Base-by-base conservation (phyloP, 2,888 invertebrate species). In the Elysia crispata region DNA sequence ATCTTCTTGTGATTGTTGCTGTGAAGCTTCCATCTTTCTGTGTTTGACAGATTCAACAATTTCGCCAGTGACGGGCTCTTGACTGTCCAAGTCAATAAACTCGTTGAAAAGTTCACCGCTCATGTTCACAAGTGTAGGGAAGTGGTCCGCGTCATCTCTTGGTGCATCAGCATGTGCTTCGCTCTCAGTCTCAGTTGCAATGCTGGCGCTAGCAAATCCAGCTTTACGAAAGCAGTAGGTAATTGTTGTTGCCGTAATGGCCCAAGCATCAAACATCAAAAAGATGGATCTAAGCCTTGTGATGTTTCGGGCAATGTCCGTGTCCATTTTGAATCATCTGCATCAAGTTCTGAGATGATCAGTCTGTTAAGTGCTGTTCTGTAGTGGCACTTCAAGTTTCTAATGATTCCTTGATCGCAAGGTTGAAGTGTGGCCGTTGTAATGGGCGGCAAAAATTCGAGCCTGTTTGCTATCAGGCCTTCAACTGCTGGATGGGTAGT, bases 361-460 rank as follows among this genome's bases (percentile, higher is more conserved):
- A 60, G 60, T 41, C 41, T 41, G 41, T 41, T 41, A 3, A 41
- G 41, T 11, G 41, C 60, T 8, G 60, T 8, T 3, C 25, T 3
- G 15, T 60, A 60, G 60, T 60, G 60, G 15, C 60, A 60, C 25
- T 80, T 82, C 33, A 80, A 70, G 50, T 84, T 81, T 3, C 67
- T 6, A 8, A 83, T 60, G 15, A 60, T 83, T 23, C 81, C 81
- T 30, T 76, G 78, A 54, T 77, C 73, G 28, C 78, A 82, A 28
- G 81, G 83, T 83, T 81, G 18, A 83, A 72, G 5, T 76, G n/a
- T 41, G 41, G 11, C 11, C 11, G 3, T 11, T 41, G 41, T 41
- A 11, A 6, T 11, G 11, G 5, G 41, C 11, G 41, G 41, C 41
- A 41, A 11, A 41, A 41, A 41, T 11, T 41, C 41, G 3, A 41